Evolutionary conservation across 1,140 invertebrate genomes (phyloP), one percentile per base, ranked within the genome.

Genomic region (Drosophila pandora): DNA sequence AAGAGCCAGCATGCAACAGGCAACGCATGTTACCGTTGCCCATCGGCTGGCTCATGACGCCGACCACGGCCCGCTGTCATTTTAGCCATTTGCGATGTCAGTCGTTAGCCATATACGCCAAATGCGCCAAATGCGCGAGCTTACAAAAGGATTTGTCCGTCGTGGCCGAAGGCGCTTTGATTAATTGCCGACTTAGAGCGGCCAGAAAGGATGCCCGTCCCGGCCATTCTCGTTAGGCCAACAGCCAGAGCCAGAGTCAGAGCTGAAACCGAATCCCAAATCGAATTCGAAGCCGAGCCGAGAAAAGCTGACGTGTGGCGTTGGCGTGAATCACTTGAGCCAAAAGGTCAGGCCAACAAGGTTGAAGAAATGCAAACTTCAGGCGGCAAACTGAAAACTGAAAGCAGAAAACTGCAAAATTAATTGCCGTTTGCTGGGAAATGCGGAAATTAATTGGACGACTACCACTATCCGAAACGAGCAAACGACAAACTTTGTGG

Each of bases 361-460:
- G 82, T 88, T 87, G 83, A 79, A 83, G 83, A 87, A 88, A 87
- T 87, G 83, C 76, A 87, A 84, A 77, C 81, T 55, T 6, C 13
- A 43, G 2, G 13, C 39, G 8, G 39, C 5, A 13, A 41, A 41
- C 39, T 87, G 82, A 71, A 85, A 88, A 87, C 25, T 28, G 25
- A 28, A 28, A 28, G 25, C 25, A 5, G 82, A 71, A 85, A 85
- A 80, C 80, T 54, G 60, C 63, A 76, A 88, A 87, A 87, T 88
- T 87, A 88, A 87, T 88, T 87, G 83, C 83, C 83, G 79, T 54
- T 87, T 68, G 84, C 63, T 88, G 83, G 79, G 84, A 88, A 88
- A 83, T 77, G 83, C 83, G 83, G 83, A 88, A 89, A 89, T 88
- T 88, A 88, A 88, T 89, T 88, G 83, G 72, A 75, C 76, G 84